phyloP scores from a whole-genome alignment of 2,113 vertebrate genomes.

The Nothocercus julius region DNA sequence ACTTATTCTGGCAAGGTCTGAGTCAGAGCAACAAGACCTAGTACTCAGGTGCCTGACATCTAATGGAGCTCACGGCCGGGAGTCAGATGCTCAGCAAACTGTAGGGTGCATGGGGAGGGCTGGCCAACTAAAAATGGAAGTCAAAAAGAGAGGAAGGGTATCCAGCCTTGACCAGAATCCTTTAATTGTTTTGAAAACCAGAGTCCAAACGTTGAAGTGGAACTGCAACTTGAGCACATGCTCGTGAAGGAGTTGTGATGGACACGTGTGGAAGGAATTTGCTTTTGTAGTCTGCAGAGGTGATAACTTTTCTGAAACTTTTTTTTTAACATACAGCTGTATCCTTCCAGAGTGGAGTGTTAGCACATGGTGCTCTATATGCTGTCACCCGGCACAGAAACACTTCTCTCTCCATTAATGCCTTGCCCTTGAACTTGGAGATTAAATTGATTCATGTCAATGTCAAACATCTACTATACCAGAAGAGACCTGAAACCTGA shows the following conservation, averaged over 20 bases:
- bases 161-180: not conserved
- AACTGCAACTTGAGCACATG: not conserved
- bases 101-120: accelerated
- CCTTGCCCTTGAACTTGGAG: not conserved
- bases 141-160: not conserved
- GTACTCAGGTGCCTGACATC: not conserved
- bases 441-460: not conserved
- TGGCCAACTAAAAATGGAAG: not conserved
- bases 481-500: not conserved
- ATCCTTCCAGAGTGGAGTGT: accelerated
- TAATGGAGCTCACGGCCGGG: not conserved
- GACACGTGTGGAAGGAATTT: not conserved
- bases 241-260: not conserved
- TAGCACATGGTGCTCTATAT: not conserved
- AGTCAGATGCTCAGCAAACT: not conserved
- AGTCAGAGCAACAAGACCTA: not conserved
- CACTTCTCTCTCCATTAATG: not conserved
- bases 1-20: not conserved
- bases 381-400: not conserved
- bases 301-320: not conserved
- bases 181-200: not conserved
- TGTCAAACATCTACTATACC: not conserved
- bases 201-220: not conserved
- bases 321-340: not conserved
- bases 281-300: not conserved